phyloP scores from a whole-genome alignment of 2,888 invertebrate genomes.

The Dermolepida albohirtum region DNA sequence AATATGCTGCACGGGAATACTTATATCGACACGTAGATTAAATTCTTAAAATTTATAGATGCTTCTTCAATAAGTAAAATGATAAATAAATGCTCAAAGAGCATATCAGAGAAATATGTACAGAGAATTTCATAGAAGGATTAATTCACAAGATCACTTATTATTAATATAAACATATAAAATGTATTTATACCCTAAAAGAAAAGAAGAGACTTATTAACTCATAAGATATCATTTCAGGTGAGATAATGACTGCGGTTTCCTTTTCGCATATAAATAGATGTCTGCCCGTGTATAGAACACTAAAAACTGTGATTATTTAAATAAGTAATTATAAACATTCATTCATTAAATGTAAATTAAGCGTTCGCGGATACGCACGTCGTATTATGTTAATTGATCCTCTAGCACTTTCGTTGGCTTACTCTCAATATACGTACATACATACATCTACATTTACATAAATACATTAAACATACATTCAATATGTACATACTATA shows the following conservation, averaged over 20 bases:
- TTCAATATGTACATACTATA: not conserved
- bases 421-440: not conserved
- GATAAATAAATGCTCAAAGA: no score
- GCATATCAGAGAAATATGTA: no score
- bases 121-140: no score
- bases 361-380: conserved; percentile 21
- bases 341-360: conserved; percentile 39
- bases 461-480: conserved; percentile 4
- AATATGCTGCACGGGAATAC: no score
- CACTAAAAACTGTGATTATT: conserved; percentile 17
- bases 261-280: conserved; percentile 21
- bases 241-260: conserved; percentile 12
- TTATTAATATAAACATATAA: no score
- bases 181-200: no score
- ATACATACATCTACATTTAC: not conserved
- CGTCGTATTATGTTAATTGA: conserved; percentile 38
- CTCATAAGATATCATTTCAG: no score
- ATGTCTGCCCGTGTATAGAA: conserved; percentile 1
- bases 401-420: conserved; percentile 19
- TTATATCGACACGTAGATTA: no score
- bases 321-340: conserved; percentile 39
- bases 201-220: no score
- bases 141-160: no score
- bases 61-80: no score
- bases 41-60: no score